Evolutionary conservation across 1,140 invertebrate genomes (phyloP).

Genomic region (Melipona quadrifasciata): DNA sequence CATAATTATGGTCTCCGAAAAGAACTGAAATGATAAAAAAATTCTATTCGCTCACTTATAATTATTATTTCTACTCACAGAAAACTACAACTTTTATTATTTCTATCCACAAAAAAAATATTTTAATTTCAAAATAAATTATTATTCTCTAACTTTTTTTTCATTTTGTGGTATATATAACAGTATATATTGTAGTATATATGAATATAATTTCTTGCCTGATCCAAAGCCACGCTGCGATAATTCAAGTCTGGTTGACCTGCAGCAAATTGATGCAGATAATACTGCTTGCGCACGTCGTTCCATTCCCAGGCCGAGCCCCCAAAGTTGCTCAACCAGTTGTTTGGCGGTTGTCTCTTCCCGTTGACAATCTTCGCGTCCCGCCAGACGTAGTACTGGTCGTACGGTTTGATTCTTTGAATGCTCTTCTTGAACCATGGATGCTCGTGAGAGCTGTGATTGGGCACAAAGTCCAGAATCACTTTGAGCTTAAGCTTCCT

Average conservation of each 20-base stretch:
- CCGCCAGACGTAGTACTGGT: conserved; percentile 88
- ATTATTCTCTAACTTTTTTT: too few relatives aligned
- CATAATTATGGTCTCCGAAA: too few relatives aligned
- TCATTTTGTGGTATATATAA: too few relatives aligned
- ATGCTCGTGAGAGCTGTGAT: conserved; percentile 87
- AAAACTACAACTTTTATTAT: too few relatives aligned
- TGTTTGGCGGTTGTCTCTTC: conserved; percentile 67
- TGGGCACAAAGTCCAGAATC: conserved; percentile 88
- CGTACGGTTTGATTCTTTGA: conserved; percentile 83
- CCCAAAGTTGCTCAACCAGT: conserved; percentile 79
- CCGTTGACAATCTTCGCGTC: conserved; percentile 73
- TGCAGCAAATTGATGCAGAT: conserved; percentile 84
- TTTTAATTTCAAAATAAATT: too few relatives aligned
- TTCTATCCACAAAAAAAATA: too few relatives aligned
- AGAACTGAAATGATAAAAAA: too few relatives aligned
- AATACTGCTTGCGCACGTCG: conserved; percentile 82
- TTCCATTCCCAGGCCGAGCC: conserved; percentile 84
- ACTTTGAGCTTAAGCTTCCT: conserved; percentile 72
- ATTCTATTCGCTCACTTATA: too few relatives aligned
- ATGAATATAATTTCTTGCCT: too few relatives aligned
- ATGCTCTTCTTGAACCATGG: conserved; percentile 87
- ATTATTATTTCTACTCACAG: too few relatives aligned
- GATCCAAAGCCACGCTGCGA: conserved; percentile 77
- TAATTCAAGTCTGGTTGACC: conserved; percentile 89
- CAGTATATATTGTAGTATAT: too few relatives aligned